Conservation (phyloP, 2,888 invertebrate species). For the Chloromyia formosa region DNA sequence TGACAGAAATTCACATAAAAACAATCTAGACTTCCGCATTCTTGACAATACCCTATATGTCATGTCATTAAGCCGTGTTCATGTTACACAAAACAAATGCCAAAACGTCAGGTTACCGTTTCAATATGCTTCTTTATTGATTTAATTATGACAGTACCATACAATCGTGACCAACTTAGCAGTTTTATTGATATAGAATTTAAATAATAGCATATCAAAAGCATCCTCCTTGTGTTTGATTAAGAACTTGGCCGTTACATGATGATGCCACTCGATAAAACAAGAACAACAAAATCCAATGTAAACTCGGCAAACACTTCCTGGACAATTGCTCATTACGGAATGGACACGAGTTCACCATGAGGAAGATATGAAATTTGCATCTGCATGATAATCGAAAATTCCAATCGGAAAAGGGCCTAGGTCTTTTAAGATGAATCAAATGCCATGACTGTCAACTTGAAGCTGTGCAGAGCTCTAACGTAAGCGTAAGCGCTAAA, state of each 20-base stretch:
- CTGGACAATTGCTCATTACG: conserved; percentile 34
- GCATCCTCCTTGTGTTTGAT: not conserved
- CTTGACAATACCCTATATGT: too few species aligned
- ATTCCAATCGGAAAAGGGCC: conserved; percentile 16
- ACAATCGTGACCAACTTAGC: not conserved
- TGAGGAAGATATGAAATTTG: conserved; percentile 34
- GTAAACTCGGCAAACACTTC: conserved; percentile 10
- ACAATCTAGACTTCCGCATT: too few species aligned
- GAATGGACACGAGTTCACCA: conserved; percentile 35
- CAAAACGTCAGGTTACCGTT: not conserved
- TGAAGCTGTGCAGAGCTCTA: not conserved
- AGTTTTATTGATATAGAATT: not conserved
- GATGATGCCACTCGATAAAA: not conserved
- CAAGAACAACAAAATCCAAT: not conserved
- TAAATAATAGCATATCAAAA: conserved; percentile 5
- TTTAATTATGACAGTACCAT: not conserved
- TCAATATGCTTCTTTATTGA: not conserved
- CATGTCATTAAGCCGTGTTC: too few species aligned
- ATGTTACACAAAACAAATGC: too few species aligned
- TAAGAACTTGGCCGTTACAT: conserved; percentile 14
- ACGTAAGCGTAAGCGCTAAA: conserved; percentile 14
- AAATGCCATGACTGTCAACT: conserved; percentile 35
- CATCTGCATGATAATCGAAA: conserved; percentile 41
- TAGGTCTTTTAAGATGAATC: conserved; percentile 25
- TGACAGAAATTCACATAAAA: too few species aligned